These are phyloP conservation scores for Channa maculata DNA, from an alignment of 2,113 vertebrate genomes.

Conservation along the genomic window DNA sequence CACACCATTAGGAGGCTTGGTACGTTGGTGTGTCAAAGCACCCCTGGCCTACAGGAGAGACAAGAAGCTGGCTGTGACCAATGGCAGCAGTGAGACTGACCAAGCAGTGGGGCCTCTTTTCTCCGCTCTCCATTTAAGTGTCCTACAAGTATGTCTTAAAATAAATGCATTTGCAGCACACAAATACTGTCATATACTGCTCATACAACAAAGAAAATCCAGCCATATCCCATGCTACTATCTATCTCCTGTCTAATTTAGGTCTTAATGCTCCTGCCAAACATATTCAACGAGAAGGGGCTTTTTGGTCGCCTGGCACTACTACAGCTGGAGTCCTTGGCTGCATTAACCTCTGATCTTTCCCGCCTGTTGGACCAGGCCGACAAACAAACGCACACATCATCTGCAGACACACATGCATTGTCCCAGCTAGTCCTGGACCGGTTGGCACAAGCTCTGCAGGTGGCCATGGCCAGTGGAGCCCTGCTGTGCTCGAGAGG, in stretches of 20 bases:
- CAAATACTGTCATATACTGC: too few relatives aligned
- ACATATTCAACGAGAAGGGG: conserved; percentile 92
- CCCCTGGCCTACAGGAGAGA: conserved; percentile 89
- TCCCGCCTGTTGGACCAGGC: conserved; percentile 88
- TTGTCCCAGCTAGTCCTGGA: conserved; percentile 92
- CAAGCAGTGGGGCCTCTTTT: conserved; percentile 84
- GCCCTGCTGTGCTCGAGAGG: conserved; percentile 94
- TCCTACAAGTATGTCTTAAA: conserved; percentile 90
- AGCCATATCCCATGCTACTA: background rate
- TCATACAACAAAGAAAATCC: too few relatives aligned
- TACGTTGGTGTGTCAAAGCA: conserved; percentile 95
- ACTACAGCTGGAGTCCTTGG: conserved; percentile 91
- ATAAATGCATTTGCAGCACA: background rate
- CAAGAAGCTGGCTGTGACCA: conserved; percentile 82
- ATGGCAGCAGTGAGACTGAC: conserved; percentile 67
- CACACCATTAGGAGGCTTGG: conserved; percentile 90
- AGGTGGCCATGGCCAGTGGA: conserved; percentile 94
- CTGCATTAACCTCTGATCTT: conserved; percentile 80
- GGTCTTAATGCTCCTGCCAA: conserved; percentile 90
- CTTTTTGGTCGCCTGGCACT: conserved; percentile 93
- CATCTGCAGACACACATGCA: conserved; percentile 78
- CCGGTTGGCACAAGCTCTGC: conserved; percentile 93
- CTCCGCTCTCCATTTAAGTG: conserved; percentile 94
- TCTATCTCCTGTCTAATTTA: conserved; percentile 72
- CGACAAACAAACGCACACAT: conserved; percentile 89